Percentiles rank a stretch among this genome's conserved stretches.
Evolutionary conservation across 2,888 invertebrate genomes (phyloP).

Genomic region (Spisula solida): DNA sequence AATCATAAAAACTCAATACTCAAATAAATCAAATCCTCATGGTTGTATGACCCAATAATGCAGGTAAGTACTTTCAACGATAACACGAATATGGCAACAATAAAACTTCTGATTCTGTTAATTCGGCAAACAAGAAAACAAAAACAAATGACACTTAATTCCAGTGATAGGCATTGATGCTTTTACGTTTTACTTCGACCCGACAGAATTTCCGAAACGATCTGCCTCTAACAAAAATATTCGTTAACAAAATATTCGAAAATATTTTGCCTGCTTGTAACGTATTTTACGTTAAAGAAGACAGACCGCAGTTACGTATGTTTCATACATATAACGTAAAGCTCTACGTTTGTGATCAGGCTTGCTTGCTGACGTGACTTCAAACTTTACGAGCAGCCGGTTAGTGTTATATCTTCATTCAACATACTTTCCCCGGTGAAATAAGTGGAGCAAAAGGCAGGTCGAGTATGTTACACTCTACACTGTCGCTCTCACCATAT

Average conservation of each 20-base stretch:
- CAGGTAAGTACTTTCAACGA: background rate
- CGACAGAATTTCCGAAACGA: slow-evolving; percentile 27
- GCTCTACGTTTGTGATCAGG: background rate
- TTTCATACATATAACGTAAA: slow-evolving; percentile 22
- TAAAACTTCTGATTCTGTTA: background rate
- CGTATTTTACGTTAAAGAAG: slow-evolving; percentile 12
- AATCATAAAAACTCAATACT: slow-evolving; percentile 23
- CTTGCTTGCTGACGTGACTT: background rate
- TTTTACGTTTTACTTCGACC: background rate
- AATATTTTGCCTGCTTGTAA: slow-evolving; percentile 21
- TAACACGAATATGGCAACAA: slow-evolving; percentile 18
- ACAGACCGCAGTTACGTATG: slow-evolving; percentile 4
- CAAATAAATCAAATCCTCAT: background rate
- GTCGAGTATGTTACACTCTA: background rate
- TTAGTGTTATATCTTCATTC: background rate
- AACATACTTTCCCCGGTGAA: background rate
- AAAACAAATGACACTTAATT: slow-evolving; percentile 22
- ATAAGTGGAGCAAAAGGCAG: background rate
- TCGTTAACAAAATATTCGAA: slow-evolving; percentile 28
- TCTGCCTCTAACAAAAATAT: slow-evolving; percentile 21
- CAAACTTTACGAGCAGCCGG: slow-evolving; percentile 11
- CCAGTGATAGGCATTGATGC: slow-evolving; percentile 36
- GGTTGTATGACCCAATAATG: background rate
- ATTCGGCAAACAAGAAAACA: slow-evolving; percentile 19
- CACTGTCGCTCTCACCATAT: background rate